phyloP scores from a whole-genome alignment of 1,140 invertebrate genomes.

The Homarus americanus region DNA sequence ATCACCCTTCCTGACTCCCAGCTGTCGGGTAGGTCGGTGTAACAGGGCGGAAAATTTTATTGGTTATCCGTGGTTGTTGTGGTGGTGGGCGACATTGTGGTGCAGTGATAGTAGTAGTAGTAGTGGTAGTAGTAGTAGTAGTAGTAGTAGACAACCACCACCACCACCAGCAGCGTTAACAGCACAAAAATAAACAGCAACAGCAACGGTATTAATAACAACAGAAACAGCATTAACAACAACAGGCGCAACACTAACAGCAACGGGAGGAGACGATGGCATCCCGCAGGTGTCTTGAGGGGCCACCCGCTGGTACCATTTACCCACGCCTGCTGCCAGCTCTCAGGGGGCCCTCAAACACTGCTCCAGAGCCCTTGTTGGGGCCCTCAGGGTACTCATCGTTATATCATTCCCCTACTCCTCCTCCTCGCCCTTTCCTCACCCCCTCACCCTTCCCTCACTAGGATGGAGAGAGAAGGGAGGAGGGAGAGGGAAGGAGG shows the following conservation, averaged over 20 bases:
- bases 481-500: too few relatives aligned
- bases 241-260: neutral
- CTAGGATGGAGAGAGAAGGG: too few relatives aligned
- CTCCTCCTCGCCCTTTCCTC: too few relatives aligned
- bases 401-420: too few relatives aligned
- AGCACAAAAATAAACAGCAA: neutral
- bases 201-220: neutral
- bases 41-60: conserved; percentile 64
- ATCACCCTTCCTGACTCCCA: conserved; percentile 13
- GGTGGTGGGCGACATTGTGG: conserved; percentile 28
- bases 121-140: neutral
- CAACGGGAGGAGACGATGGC: too few relatives aligned
- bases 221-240: neutral
- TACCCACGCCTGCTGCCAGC: conserved; percentile 13
- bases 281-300: too few relatives aligned
- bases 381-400: neutral
- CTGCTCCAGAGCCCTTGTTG: neutral
- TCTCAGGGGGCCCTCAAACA: neutral
- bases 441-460: too few relatives aligned
- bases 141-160: too few relatives aligned
- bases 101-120: neutral
- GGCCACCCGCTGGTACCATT: conserved; percentile 40
- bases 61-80: conserved; percentile 53
- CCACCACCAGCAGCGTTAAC: neutral
- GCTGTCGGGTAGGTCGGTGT: neutral